phyloP scores from a whole-genome alignment of 2,888 invertebrate species.

The Omphaloscelis lunosa region DNA sequence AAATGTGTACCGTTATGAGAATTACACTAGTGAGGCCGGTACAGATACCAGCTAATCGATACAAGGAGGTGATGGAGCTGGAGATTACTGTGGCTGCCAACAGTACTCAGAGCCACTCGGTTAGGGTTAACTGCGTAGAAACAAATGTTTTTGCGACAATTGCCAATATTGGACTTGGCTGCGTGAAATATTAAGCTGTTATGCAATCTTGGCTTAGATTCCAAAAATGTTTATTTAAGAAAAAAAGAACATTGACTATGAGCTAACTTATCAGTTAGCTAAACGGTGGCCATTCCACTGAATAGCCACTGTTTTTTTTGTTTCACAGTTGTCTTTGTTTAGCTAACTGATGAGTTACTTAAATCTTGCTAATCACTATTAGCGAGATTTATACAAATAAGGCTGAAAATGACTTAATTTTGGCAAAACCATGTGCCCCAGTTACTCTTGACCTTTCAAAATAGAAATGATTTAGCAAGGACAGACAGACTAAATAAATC shows the following conservation, averaged over 20 bases:
- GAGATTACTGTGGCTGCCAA: constrained; percentile 58
- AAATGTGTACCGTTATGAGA: constrained; percentile 69
- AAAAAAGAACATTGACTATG: too few relatives aligned
- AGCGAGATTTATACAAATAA: too few relatives aligned
- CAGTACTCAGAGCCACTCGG: constrained; percentile 13
- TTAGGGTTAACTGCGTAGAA: constrained; percentile 20
- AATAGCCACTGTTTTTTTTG: too few relatives aligned
- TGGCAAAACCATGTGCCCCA: too few relatives aligned
- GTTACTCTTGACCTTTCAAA: background rate
- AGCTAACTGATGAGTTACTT: too few relatives aligned
- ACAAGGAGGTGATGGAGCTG: constrained; percentile 52
- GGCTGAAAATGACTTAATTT: too few relatives aligned
- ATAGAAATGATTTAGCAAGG: constrained; percentile 14
- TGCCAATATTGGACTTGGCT: constrained; percentile 11
- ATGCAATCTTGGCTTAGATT: too few relatives aligned
- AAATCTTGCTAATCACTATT: too few relatives aligned
- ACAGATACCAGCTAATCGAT: constrained; percentile 59
- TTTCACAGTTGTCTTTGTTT: too few relatives aligned
- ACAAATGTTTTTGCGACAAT: constrained; percentile 3
- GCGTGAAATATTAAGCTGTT: background rate
- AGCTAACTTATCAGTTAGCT: too few relatives aligned
- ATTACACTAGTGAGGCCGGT: constrained; percentile 62
- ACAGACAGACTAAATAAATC: constrained; percentile 4
- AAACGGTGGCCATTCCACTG: too few relatives aligned
- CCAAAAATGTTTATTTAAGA: too few relatives aligned